These are phyloP conservation scores for Pelochelys cantorii DNA, from an alignment of 2,797 vertebrate genomes.

Conservation along the genomic window DNA sequence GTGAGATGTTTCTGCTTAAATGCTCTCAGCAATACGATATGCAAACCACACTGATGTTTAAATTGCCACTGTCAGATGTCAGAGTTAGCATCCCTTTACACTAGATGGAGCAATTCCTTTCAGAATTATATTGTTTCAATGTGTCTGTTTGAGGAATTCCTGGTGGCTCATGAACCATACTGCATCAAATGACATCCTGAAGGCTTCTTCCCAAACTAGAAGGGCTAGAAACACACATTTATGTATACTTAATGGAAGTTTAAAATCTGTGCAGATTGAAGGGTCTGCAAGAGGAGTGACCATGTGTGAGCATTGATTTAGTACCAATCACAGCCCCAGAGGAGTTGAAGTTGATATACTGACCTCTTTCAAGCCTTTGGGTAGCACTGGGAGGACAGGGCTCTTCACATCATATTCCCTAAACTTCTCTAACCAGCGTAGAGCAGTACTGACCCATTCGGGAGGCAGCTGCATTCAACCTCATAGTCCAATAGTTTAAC, in stretches of 20 bases:
- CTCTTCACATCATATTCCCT: not conserved
- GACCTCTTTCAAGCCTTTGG: not conserved
- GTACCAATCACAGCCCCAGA: too few relatives aligned
- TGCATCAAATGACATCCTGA: not conserved
- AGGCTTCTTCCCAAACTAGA: not conserved
- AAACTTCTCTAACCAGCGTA: not conserved
- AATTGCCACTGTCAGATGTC: not conserved
- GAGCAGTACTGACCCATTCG: not conserved
- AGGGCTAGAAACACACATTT: not conserved
- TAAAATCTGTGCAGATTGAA: not conserved
- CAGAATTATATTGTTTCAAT: not conserved
- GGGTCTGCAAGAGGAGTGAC: not conserved
- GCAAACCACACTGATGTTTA: not conserved
- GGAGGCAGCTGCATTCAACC: not conserved
- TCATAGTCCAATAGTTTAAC: not conserved
- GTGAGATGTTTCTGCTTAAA: not conserved
- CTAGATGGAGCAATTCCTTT: not conserved
- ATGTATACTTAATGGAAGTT: not conserved
- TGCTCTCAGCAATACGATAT: not conserved
- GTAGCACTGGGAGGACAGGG: not conserved
- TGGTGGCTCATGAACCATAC: not conserved
- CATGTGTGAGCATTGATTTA: not conserved
- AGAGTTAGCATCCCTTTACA: not conserved
- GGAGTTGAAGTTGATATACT: not conserved
- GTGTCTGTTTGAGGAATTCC: not conserved